Conservation (phyloP, 2,888 invertebrate genomes). For the Hydroisotoma schaefferi region DNA sequence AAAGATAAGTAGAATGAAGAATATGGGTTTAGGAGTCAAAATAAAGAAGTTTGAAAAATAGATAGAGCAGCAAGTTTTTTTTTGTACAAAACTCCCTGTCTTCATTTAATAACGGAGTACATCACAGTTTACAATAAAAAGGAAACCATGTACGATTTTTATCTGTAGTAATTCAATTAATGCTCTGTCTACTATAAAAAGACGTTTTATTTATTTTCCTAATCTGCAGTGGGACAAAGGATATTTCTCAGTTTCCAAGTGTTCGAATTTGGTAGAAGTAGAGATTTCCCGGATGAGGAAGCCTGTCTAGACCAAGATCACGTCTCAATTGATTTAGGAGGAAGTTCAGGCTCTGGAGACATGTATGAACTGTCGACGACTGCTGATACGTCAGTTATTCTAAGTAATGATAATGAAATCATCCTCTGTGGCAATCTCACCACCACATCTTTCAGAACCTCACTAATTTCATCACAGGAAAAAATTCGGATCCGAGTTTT, state of each 20-base stretch:
- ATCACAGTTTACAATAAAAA: no score
- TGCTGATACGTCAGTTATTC: slow-evolving; percentile 15
- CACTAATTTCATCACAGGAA: slow-evolving; percentile 64
- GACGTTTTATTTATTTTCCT: no score
- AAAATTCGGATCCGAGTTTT: slow-evolving; percentile 61
- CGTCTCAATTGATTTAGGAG: slow-evolving; percentile 61
- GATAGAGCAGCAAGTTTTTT: no score
- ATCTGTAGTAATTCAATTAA: no score
- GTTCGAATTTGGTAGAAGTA: slow-evolving; percentile 48
- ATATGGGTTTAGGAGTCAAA: no score
- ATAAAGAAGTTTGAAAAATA: no score
- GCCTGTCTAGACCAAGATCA: slow-evolving; percentile 46
- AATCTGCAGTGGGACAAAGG: slow-evolving; percentile 59
- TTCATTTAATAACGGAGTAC: no score
- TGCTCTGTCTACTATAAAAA: no score
- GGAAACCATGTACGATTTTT: no score
- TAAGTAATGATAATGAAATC: slow-evolving; percentile 34
- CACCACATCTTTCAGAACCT: slow-evolving; percentile 29
- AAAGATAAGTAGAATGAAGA: no score
- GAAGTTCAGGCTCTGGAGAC: no score
- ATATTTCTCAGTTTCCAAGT: slow-evolving; percentile 65
- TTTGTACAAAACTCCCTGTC: no score
- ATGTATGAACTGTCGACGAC: slow-evolving; percentile 21
- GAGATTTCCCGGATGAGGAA: slow-evolving; percentile 12
- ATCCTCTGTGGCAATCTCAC: slow-evolving; percentile 47